phyloP scores from a whole-genome alignment of 2,888 invertebrate species.

The Dynastes tityus region DNA sequence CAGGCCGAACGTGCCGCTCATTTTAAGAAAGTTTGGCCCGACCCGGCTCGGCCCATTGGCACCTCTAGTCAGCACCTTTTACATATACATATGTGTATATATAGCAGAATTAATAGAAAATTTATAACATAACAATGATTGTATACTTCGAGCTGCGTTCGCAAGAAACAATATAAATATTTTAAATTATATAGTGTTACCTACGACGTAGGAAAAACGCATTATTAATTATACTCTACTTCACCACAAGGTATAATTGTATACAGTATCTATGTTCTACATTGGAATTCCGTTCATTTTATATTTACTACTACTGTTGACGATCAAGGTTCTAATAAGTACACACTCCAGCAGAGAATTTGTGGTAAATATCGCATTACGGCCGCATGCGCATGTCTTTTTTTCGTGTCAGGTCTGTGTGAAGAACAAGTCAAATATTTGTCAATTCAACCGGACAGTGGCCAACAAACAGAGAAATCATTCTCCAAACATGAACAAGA shows the following conservation, averaged over 20 bases:
- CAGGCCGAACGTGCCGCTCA: no score
- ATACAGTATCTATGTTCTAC: slow-evolving; percentile 31
- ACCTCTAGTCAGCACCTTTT: no score
- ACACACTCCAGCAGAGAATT: slow-evolving; percentile 42
- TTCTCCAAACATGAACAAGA: slow-evolving; percentile 45
- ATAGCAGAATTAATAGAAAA: no score
- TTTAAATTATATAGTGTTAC: not conserved
- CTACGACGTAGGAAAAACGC: not conserved
- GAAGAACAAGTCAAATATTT: slow-evolving; percentile 58
- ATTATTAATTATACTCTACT: slow-evolving; percentile 35
- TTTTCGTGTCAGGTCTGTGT: slow-evolving; percentile 50
- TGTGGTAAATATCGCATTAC: slow-evolving; percentile 49
- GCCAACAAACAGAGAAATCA: slow-evolving; percentile 52
- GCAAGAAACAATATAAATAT: slow-evolving; percentile 23
- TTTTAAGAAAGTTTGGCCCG: no score
- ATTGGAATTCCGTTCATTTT: slow-evolving; percentile 39
- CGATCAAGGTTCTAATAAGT: slow-evolving; percentile 50
- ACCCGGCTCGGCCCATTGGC: no score
- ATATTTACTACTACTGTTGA: slow-evolving; percentile 25
- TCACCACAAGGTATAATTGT: slow-evolving; percentile 19
- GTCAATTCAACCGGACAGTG: slow-evolving; percentile 57
- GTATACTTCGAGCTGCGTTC: not conserved
- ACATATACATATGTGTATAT: no score
- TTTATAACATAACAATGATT: not conserved
- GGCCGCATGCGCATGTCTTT: slow-evolving; percentile 34